Conservation (phyloP, 2,113 vertebrate genomes). For the Halichoerus grypus region DNA sequence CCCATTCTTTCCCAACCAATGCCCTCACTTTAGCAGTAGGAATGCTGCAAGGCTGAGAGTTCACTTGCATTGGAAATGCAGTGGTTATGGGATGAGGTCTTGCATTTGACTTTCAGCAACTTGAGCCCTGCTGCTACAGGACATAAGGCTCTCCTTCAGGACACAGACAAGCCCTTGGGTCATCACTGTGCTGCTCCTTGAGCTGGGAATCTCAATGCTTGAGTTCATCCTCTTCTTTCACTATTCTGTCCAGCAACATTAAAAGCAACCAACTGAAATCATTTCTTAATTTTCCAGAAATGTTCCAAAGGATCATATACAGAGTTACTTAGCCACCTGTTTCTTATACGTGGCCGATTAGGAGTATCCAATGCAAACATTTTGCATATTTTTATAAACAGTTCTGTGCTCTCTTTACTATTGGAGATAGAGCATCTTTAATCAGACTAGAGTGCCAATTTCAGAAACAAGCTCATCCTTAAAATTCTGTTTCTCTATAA, state of each 20-base stretch:
- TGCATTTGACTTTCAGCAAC: neutral
- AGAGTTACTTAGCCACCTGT: neutral
- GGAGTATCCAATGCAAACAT: neutral
- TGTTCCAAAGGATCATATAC: neutral
- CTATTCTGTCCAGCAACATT: neutral
- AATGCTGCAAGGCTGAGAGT: neutral
- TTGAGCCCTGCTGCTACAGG: neutral
- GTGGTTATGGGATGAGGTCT: neutral
- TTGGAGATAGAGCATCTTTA: neutral
- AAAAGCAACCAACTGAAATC: neutral
- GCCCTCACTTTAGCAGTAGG: neutral
- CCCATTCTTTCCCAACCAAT: neutral
- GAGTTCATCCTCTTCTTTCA: neutral
- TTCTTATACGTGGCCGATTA: neutral
- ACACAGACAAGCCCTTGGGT: neutral
- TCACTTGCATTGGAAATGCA: neutral
- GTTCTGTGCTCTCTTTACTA: neutral
- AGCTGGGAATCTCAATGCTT: neutral
- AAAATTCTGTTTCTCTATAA: neutral
- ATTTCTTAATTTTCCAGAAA: neutral
- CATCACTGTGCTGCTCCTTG: neutral
- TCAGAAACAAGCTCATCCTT: neutral
- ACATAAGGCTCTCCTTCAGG: neutral
- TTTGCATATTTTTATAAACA: neutral
- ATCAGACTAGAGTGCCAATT: neutral